phyloP scores from a whole-genome alignment of 2,888 invertebrate species.

The Biston betularia region DNA sequence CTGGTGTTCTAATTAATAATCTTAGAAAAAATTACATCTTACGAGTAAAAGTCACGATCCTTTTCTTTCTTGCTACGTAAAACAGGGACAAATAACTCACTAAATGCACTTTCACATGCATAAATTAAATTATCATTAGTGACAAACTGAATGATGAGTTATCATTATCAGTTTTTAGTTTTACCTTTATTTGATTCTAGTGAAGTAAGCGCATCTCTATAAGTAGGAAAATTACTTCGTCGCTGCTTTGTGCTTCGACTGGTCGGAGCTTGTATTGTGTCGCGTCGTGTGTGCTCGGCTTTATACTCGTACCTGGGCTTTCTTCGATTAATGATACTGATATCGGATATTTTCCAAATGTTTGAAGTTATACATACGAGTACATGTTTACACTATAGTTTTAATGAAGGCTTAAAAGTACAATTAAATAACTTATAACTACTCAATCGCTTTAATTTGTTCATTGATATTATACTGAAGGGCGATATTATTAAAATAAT shows the following conservation, averaged over 20 bases:
- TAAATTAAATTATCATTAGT: too few species aligned
- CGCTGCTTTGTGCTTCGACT: conserved; percentile 59
- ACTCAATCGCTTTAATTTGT: too few species aligned
- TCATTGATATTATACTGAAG: too few species aligned
- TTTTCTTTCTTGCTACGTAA: too few species aligned
- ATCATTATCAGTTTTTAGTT: background rate
- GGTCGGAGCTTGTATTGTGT: conserved; percentile 53
- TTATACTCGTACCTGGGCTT: conserved; percentile 28
- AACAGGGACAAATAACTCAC: too few species aligned
- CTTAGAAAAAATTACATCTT: too few species aligned
- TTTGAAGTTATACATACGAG: conserved; percentile 16
- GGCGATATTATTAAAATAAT: too few species aligned
- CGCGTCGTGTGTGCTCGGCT: conserved; percentile 39
- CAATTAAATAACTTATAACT: too few species aligned
- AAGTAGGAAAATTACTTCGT: conserved; percentile 68
- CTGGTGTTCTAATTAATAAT: too few species aligned
- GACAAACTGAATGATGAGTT: background rate
- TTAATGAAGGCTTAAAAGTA: background rate
- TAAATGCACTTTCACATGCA: too few species aligned
- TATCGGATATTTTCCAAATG: conserved; percentile 38
- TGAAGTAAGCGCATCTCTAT: conserved; percentile 18
- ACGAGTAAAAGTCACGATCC: too few species aligned
- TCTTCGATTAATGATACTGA: conserved; percentile 46
- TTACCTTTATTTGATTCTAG: conserved; percentile 11
- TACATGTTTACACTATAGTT: too few species aligned